Percentiles rank a stretch among this genome's conserved stretches.
phyloP scores from a whole-genome alignment of 2,888 invertebrate genomes.

The Pachycephus smyrnensis region DNA sequence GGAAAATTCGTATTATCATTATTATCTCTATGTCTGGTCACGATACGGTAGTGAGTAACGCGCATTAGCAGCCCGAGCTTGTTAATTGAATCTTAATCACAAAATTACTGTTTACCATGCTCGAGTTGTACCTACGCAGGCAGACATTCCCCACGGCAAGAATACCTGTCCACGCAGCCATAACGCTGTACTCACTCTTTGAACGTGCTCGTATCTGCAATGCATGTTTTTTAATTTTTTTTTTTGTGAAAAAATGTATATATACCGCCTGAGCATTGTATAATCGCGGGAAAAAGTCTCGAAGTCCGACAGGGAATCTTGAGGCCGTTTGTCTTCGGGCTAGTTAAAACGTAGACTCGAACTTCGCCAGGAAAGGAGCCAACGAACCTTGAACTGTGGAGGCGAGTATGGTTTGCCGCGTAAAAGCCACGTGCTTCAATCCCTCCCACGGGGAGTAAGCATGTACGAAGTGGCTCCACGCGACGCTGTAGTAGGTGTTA shows the following conservation, averaged over 20 bases:
- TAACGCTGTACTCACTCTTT: neutral
- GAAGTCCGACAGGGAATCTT: neutral
- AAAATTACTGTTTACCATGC: neutral
- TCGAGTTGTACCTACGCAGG: neutral
- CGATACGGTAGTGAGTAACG: neutral
- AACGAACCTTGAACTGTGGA: neutral
- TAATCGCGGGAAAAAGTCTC: neutral
- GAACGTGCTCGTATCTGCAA: neutral
- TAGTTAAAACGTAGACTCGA: neutral
- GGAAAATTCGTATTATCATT: neutral
- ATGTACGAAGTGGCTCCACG: conserved; percentile 23
- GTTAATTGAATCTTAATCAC: neutral
- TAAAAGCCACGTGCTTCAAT: conserved; percentile 58
- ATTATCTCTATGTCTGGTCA: neutral
- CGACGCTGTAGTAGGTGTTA: conserved; percentile 58
- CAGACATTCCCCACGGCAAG: neutral
- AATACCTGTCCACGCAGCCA: neutral
- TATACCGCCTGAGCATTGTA: neutral
- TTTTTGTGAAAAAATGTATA: neutral
- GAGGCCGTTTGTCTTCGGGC: neutral
- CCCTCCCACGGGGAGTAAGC: conserved; percentile 28
- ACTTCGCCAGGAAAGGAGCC: neutral
- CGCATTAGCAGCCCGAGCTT: neutral
- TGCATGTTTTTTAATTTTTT: too few species aligned
- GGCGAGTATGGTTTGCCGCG: conserved; percentile 51